These are phyloP conservation scores for Deroplatys truncata DNA, from an alignment of 2,888 invertebrate genomes.

Conservation along the genomic window DNA sequence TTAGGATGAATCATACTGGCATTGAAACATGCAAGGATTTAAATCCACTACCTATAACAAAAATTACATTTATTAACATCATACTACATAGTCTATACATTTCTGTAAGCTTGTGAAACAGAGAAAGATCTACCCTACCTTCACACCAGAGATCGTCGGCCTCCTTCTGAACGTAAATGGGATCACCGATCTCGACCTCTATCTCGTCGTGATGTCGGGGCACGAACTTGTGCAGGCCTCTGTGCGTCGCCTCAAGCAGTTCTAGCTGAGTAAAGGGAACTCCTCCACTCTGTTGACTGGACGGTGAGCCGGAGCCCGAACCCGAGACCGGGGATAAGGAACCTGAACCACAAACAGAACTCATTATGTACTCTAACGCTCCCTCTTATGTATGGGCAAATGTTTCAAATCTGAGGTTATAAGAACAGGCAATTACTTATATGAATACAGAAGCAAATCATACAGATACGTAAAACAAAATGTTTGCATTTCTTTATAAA, in stretches of 20 bases:
- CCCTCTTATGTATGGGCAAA: no score
- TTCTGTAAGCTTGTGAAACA: no score
- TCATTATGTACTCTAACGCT: background rate
- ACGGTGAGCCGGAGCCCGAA: slow-evolving; percentile 18
- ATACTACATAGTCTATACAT: no score
- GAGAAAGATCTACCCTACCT: slow-evolving; percentile 53
- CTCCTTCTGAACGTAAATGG: slow-evolving; percentile 93
- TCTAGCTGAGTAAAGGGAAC: slow-evolving; percentile 77
- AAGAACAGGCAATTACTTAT: no score
- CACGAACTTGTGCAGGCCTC: slow-evolving; percentile 92
- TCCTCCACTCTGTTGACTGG: slow-evolving; percentile 58
- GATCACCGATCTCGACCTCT: slow-evolving; percentile 95
- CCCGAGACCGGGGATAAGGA: background rate
- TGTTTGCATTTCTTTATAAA: no score
- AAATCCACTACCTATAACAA: no score
- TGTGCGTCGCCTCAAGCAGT: slow-evolving; percentile 89
- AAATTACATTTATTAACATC: no score
- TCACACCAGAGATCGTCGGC: slow-evolving; percentile 97
- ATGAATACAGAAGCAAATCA: no score
- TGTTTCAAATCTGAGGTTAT: no score
- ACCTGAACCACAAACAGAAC: background rate
- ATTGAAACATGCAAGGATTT: no score
- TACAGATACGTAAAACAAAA: no score
- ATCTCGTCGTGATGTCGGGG: slow-evolving; percentile 95
- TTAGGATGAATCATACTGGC: no score